These are phyloP conservation scores for Euproctis similis DNA, from an alignment of 2,888 invertebrate genomes.

Conservation along the genomic window DNA sequence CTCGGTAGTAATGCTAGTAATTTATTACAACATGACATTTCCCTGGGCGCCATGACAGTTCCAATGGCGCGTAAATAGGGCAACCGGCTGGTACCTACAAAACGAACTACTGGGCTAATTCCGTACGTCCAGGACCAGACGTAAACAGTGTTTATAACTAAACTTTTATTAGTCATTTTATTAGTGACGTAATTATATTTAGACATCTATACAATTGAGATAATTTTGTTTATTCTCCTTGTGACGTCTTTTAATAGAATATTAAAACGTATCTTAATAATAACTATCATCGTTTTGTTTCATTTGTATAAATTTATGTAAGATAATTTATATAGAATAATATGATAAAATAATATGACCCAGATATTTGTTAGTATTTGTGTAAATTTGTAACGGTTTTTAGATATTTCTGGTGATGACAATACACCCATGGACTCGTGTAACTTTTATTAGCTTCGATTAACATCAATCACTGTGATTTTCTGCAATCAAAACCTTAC, in stretches of 20 bases:
- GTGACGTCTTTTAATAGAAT: slow-evolving; percentile 8
- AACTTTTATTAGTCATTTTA: slow-evolving; percentile 6
- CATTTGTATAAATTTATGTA: too few relatives aligned
- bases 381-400: not conserved
- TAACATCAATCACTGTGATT: slow-evolving; percentile 11
- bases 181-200: slow-evolving; percentile 16
- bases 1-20: slow-evolving; percentile 6
- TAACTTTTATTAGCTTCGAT: slow-evolving; percentile 11
- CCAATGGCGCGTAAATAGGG: slow-evolving; percentile 14
- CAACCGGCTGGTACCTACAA: slow-evolving; percentile 10
- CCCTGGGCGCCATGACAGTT: slow-evolving; percentile 4
- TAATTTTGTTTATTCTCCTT: slow-evolving; percentile 18
- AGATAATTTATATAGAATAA: too few relatives aligned
- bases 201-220: slow-evolving; percentile 9
- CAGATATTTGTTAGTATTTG: not conserved
- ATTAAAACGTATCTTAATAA: too few relatives aligned
- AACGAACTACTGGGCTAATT: slow-evolving; percentile 19
- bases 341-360: not conserved
- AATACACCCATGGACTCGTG: slow-evolving; percentile 2
- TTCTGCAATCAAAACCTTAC: slow-evolving; percentile 7
- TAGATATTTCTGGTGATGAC: slow-evolving; percentile 1
- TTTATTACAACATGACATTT: slow-evolving; percentile 20
- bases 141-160: slow-evolving; percentile 16
- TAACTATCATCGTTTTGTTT: too few relatives aligned
- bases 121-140: slow-evolving; percentile 14